Percentiles rank a stretch among this genome's conserved stretches.
Evolutionary conservation across 2,113 vertebrate species (phyloP).

Genomic region (Cebidichthys violaceus): DNA sequence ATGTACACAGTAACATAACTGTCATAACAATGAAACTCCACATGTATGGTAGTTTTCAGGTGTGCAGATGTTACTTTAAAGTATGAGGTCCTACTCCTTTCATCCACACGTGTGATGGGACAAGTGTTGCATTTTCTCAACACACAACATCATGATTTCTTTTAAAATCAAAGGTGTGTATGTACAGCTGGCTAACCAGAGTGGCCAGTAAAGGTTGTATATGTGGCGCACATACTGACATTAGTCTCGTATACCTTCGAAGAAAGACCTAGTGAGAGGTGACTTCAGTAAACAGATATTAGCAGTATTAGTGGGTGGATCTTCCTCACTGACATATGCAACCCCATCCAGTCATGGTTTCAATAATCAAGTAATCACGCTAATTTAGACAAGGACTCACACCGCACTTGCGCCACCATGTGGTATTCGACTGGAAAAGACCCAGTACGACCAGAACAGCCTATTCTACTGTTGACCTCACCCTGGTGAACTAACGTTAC

Average conservation of each 20-base stretch:
- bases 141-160: background rate
- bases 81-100: background rate
- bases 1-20: background rate
- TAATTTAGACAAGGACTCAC: background rate
- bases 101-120: background rate
- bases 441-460: constrained; percentile 5
- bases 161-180: background rate
- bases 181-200: background rate
- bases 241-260: background rate
- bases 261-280: background rate
- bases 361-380: constrained; percentile 2
- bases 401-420: constrained; percentile 39
- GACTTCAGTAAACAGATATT: background rate
- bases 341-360: constrained; percentile 5
- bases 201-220: background rate
- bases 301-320: background rate
- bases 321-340: background rate
- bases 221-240: background rate
- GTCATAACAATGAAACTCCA: background rate
- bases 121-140: background rate
- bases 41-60: background rate
- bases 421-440: constrained; percentile 13
- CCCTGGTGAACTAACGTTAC: constrained; percentile 7
- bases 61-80: background rate
- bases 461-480: constrained; percentile 31